phyloP scores from a whole-genome alignment of 2,797 vertebrate genomes.

The Parauchenoglanis ngamensis region DNA sequence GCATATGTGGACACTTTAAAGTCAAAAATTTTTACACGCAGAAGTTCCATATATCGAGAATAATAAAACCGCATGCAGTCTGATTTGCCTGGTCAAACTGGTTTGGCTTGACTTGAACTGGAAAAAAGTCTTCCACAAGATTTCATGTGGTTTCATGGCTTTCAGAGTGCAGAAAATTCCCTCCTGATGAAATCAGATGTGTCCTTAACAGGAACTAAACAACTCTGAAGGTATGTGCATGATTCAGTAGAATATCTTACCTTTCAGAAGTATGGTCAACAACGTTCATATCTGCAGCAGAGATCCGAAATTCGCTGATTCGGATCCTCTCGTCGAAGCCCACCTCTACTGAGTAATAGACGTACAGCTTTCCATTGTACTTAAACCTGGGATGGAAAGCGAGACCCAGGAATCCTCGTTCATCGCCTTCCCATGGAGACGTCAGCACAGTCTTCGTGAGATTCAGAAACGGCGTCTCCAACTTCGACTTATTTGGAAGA shows the following conservation, averaged over 20 bases:
- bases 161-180: neutral
- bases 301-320: conserved; percentile 93
- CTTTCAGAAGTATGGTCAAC: conserved; percentile 92
- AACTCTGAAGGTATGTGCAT: neutral
- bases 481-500: conserved; percentile 81
- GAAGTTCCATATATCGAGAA: neutral
- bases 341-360: conserved; percentile 92
- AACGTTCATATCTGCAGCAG: conserved; percentile 82
- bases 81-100: neutral
- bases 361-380: conserved; percentile 87
- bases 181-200: neutral
- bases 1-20: neutral
- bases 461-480: conserved; percentile 89
- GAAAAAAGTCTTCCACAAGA: neutral
- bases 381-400: conserved; percentile 88
- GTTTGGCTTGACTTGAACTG: neutral
- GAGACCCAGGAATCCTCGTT: conserved; percentile 91
- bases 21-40: neutral
- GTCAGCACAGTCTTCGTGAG: conserved; percentile 86
- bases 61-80: neutral
- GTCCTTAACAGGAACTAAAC: neutral
- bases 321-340: conserved; percentile 86
- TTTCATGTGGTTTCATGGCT: neutral
- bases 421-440: conserved; percentile 95
- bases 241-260: conserved; percentile 67